Percentiles rank a stretch among this genome's conserved stretches.
Conservation (phyloP, 1,140 invertebrate species). For the Semibalanus balanoides region DNA sequence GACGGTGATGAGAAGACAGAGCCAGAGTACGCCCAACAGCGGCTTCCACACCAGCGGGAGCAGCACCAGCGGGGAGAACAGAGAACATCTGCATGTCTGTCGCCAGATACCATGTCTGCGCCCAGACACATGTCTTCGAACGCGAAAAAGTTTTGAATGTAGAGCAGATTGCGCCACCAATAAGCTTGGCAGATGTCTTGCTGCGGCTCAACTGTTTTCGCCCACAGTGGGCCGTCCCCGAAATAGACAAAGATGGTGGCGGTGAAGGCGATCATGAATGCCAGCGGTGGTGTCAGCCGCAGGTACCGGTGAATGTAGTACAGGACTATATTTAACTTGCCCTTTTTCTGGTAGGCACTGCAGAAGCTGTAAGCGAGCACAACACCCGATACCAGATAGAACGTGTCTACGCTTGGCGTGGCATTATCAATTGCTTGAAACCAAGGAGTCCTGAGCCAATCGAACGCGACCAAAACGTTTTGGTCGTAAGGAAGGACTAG, state of each 20-base stretch:
- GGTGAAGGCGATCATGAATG: not conserved
- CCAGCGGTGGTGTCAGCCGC: not conserved
- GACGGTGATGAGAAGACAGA: not conserved
- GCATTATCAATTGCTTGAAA: not conserved
- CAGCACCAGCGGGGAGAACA: not conserved
- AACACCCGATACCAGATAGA: not conserved
- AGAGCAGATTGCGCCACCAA: not conserved
- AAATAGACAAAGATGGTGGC: not conserved
- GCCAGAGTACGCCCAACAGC: not conserved
- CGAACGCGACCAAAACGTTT: not conserved
- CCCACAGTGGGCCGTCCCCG: not conserved
- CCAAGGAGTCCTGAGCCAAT: not conserved
- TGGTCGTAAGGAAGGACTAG: not conserved
- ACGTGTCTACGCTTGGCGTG: not conserved
- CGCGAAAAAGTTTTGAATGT: not conserved
- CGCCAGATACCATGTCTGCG: not conserved
- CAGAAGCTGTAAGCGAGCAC: not conserved
- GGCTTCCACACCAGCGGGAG: not conserved
- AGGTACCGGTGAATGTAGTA: not conserved
- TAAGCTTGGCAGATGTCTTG: not conserved
- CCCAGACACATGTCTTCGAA: not conserved
- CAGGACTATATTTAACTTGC: not conserved
- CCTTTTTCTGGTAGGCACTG: not conserved
- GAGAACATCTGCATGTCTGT: not conserved
- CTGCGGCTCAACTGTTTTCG: not conserved